Evolutionary conservation across 2,888 invertebrate genomes (phyloP), one percentile per base, ranked within the genome.

Genomic region (Thecophora atra): DNA sequence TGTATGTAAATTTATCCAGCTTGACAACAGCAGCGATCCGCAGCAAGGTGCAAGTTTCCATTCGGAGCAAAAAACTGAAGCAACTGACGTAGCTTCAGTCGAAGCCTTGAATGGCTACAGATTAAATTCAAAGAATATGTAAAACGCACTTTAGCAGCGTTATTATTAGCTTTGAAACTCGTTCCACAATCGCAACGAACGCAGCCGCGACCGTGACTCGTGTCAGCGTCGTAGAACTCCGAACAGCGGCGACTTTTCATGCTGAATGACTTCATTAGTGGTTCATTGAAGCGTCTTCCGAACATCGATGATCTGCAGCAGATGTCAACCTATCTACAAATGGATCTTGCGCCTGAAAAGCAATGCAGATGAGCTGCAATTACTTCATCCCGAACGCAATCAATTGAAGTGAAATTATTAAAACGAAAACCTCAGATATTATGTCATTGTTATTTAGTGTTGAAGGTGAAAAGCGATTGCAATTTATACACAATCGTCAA

Each of bases 261-360:
- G 21, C 26, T 51, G 11, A 51, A 64, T 64, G 64, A 64, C 64
- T 64, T 51, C 47, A 51, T 64, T 26, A 64, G 26, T 64, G 64
- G 47, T 64, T 64, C 26, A 24, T 64, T 64, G 21, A 21, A 44
- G 44, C 42, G 47, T 64, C 6, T 64, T 47, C 13, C 44, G 47
- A 11, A 47, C 26, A 26, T 26, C 17, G 26, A 47, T 47, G 47
- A n/a, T 44, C 15, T 47, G 21, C 37, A 26, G 47, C n/a, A n/a
- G 47, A 63, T 56, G 24, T 11, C 37, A 11, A 37, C 37, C 11
- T 11, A 37, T 37, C 37, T 37, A 37, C 11, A 37, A 37, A 37
- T 37, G 37, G 37, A 37, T 37, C 37, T 37, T 37, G 37, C 11
- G 37, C 37, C n/a, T n/a, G 11, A 37, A 8, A 37, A 37, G 11